phyloP scores from a whole-genome alignment of 2,888 invertebrate genomes.

The Oxystoma pomonae region DNA sequence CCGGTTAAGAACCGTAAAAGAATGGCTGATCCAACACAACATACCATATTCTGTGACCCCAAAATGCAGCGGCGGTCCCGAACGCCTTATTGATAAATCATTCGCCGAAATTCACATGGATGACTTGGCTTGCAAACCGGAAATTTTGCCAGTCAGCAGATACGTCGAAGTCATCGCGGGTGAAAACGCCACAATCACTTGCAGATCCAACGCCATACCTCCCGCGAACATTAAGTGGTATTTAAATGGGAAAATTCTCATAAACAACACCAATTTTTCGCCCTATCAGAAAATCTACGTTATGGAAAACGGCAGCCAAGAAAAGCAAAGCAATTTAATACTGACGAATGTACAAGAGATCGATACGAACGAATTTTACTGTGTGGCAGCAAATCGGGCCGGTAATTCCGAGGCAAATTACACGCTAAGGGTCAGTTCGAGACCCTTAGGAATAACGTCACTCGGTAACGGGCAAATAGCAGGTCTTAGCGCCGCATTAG shows the following conservation, averaged over 20 bases:
- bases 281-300: constrained; percentile 73
- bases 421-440: constrained; percentile 75
- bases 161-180: constrained; percentile 76
- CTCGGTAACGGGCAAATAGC: constrained; percentile 82
- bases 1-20: constrained; percentile 71
- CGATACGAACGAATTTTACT: constrained; percentile 81
- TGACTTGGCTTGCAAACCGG: constrained; percentile 83
- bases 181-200: constrained; percentile 80
- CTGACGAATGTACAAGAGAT: constrained; percentile 80
- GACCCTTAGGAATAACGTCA: constrained; percentile 75
- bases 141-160: constrained; percentile 69
- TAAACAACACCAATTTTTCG: constrained; percentile 75
- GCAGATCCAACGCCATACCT: constrained; percentile 77
- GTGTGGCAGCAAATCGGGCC: constrained; percentile 85
- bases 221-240: constrained; percentile 81
- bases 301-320: constrained; percentile 70
- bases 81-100: constrained; percentile 63
- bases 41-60: constrained; percentile 76
- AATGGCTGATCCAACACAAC: constrained; percentile 76
- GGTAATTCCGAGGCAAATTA: constrained; percentile 87
- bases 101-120: constrained; percentile 75
- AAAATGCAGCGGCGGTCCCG: constrained; percentile 68
- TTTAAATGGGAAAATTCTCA: constrained; percentile 74
- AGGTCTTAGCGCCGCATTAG: constrained; percentile 76
- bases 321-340: constrained; percentile 71